Percentiles rank a stretch among this genome's conserved stretches.
phyloP scores from a whole-genome alignment of 2,113 vertebrate genomes.

The Verasper variegatus region DNA sequence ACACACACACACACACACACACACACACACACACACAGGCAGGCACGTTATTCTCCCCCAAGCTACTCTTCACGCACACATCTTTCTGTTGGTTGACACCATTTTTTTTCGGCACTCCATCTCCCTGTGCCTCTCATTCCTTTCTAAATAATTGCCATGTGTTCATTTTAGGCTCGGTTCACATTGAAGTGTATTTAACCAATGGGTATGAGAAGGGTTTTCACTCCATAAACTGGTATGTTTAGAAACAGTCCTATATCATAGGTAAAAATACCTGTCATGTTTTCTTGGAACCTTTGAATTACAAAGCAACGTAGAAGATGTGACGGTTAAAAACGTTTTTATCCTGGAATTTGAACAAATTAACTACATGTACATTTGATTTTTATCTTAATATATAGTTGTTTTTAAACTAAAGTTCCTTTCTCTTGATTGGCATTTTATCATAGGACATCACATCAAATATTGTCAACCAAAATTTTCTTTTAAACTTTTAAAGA shows the following conservation, averaged over 20 bases:
- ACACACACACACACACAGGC: not conserved
- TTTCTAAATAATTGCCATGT: slow-evolving; percentile 31
- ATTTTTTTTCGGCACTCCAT: slow-evolving; percentile 2
- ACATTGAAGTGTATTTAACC: not conserved
- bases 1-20: not conserved
- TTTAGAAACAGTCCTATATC: not conserved
- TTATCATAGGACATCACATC: no score
- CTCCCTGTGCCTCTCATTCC: slow-evolving; percentile 20
- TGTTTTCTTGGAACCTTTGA: not conserved
- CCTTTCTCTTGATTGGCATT: no score
- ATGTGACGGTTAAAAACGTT: no score
- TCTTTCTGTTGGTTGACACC: slow-evolving; percentile 9
- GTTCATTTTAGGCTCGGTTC: slow-evolving; percentile 13
- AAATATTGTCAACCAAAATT: no score
- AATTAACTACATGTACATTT: no score
- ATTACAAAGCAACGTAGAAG: not conserved
- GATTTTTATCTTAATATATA: no score
- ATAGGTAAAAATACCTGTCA: not conserved
- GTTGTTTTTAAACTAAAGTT: no score
- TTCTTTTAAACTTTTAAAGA: no score
- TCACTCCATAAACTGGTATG: not conserved
- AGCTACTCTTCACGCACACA: not conserved
- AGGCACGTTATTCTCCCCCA: not conserved
- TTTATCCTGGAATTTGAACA: no score
- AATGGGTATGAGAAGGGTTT: not conserved